A percentile compares a stretch with the other conserved stretches of the same genome.
Conservation (phyloP, 2,113 vertebrate species). For the Rynchops niger region DNA sequence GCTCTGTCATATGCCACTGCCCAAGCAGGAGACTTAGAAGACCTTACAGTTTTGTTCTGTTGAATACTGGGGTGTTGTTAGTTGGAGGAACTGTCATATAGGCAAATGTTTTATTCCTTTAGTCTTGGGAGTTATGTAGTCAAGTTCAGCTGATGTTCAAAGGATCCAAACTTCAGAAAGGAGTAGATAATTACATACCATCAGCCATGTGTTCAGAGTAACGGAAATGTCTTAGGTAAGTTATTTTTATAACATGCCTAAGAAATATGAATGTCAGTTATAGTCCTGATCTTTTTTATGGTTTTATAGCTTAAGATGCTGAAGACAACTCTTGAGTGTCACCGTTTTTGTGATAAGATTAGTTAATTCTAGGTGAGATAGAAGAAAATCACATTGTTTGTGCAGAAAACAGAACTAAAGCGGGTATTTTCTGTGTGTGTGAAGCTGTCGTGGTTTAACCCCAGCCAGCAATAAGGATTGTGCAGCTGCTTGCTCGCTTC, state of each 20-base stretch:
- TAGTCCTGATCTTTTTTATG: background rate
- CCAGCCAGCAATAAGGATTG: background rate
- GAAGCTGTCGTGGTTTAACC: background rate
- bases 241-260: background rate
- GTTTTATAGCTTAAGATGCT: background rate
- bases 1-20: background rate
- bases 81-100: background rate
- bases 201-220: background rate
- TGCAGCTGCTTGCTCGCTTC: background rate
- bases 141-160: slow-evolving; percentile 27
- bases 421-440: background rate
- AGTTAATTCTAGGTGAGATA: background rate
- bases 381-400: background rate
- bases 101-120: background rate
- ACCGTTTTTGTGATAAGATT: background rate
- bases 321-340: background rate
- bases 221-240: background rate
- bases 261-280: background rate
- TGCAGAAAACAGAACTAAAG: background rate
- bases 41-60: background rate
- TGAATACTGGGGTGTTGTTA: background rate
- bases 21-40: background rate
- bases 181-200: background rate
- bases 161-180: slow-evolving; percentile 4
- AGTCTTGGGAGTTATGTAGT: slow-evolving; percentile 6